Evolutionary conservation across 2,888 invertebrate genomes (phyloP).

Genomic region (Polydrusus pterygomalis): DNA sequence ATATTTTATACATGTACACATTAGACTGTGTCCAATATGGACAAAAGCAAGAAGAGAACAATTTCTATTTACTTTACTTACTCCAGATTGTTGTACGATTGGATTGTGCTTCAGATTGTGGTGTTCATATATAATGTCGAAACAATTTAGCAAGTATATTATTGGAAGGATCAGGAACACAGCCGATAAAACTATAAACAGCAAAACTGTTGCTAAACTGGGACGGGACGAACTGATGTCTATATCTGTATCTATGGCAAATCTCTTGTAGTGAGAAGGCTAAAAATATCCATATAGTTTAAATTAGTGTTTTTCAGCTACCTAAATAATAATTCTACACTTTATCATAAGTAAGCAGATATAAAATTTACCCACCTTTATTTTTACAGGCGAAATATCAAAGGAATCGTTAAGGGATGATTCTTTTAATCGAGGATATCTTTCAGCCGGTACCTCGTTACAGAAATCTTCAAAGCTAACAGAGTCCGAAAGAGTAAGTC

Average conservation of each 20-base stretch:
- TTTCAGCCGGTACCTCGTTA: constrained; percentile 73
- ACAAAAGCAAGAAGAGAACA: neutral
- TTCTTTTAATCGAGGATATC: constrained; percentile 73
- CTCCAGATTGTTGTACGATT: constrained; percentile 46
- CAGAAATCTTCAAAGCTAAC: constrained; percentile 78
- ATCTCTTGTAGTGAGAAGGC: constrained; percentile 40
- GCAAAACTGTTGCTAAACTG: constrained; percentile 66
- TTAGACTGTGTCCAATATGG: no score
- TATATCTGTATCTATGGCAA: constrained; percentile 38
- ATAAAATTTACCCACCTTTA: constrained; percentile 28
- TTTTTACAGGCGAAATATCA: constrained; percentile 68
- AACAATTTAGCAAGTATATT: constrained; percentile 70
- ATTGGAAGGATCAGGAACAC: constrained; percentile 71
- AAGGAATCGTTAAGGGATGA: constrained; percentile 72
- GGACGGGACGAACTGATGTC: constrained; percentile 63
- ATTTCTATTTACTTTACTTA: constrained; percentile 9
- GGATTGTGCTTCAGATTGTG: constrained; percentile 58
- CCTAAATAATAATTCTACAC: neutral
- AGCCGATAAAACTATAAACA: constrained; percentile 68
- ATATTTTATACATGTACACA: no score
- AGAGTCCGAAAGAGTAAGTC: constrained; percentile 65
- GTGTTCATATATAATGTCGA: constrained; percentile 66
- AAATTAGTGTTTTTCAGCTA: neutral
- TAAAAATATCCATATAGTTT: constrained; percentile 13
- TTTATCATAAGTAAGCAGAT: neutral